Evolutionary conservation across 2,888 invertebrate genomes (phyloP).

Genomic region (Willowsia nigromaculata): DNA sequence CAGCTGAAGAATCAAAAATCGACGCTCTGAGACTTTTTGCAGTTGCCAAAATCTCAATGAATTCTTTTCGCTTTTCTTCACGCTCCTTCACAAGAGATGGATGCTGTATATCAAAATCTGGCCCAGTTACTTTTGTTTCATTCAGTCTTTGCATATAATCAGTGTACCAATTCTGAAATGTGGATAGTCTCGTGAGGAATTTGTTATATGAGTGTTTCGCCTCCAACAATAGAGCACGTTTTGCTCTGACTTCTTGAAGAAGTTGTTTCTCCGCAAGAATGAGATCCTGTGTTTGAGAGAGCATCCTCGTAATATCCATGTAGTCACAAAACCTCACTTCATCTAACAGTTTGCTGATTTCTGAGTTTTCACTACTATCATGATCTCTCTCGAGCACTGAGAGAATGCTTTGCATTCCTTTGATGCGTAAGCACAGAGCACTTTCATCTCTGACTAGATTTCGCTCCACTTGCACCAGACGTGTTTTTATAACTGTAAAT

Average conservation of each 20-base stretch:
- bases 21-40: slow-evolving; percentile 68
- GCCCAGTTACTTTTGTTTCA: slow-evolving; percentile 48
- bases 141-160: slow-evolving; percentile 64
- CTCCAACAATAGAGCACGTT: slow-evolving; percentile 23
- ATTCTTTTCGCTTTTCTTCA: slow-evolving; percentile 64
- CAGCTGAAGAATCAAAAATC: slow-evolving; percentile 70
- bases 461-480: slow-evolving; percentile 59
- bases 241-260: slow-evolving; percentile 59
- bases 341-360: slow-evolving; percentile 35
- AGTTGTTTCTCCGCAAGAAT: slow-evolving; percentile 63
- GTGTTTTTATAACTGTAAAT: slow-evolving; percentile 61
- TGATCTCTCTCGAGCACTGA: slow-evolving; percentile 62
- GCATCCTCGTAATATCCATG: slow-evolving; percentile 35
- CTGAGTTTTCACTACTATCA: slow-evolving; percentile 62
- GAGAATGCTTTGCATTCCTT: slow-evolving; percentile 63
- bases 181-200: slow-evolving; percentile 41
- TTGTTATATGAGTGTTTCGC: slow-evolving; percentile 24
- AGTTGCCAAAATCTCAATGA: slow-evolving; percentile 68
- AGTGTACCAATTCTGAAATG: slow-evolving; percentile 69
- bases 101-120: slow-evolving; percentile 34
- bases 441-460: slow-evolving; percentile 67
- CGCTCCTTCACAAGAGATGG: slow-evolving; percentile 61
- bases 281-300: slow-evolving; percentile 53
- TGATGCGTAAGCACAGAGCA: slow-evolving; percentile 36
- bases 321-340: slow-evolving; percentile 30